A percentile compares a stretch with the other conserved stretches of the same genome.
Evolutionary conservation across 2,113 vertebrate genomes (phyloP).

Genomic region (Tragelaphus scriptus): DNA sequence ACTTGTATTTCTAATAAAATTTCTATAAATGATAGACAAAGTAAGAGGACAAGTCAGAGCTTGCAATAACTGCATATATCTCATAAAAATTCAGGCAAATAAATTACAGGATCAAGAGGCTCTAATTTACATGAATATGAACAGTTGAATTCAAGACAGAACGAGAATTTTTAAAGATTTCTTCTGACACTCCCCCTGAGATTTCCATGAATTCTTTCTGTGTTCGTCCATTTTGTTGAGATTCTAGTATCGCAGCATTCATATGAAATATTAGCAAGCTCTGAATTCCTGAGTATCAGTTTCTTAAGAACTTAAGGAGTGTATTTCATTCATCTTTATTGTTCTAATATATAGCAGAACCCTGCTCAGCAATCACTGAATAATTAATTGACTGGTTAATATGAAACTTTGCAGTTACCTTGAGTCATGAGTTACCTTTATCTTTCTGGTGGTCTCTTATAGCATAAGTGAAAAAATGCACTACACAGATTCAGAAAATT

Average conservation of each 20-base stretch:
- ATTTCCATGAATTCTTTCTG: constrained; percentile 28
- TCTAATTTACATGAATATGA: not conserved
- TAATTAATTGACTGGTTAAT: not conserved
- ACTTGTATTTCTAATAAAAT: constrained; percentile 18
- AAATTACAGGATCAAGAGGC: not conserved
- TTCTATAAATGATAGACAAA: not conserved
- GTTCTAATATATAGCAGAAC: not conserved
- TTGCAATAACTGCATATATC: not conserved
- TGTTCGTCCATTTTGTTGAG: not conserved
- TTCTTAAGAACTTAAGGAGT: not conserved
- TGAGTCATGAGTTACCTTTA: not conserved
- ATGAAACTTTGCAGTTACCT: not conserved
- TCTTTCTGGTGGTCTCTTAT: not conserved
- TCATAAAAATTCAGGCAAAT: not conserved
- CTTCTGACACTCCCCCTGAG: not conserved
- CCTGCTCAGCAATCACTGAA: not conserved
- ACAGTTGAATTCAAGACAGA: not conserved
- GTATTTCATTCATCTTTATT: not conserved
- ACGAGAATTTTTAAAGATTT: constrained; percentile 12
- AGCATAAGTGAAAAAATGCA: not conserved
- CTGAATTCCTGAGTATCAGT: constrained; percentile 1
- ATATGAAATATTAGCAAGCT: not conserved
- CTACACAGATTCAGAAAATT: not conserved
- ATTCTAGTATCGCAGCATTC: not conserved
- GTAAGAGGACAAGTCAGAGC: not conserved